Conservation (phyloP, 2,797 vertebrate genomes). For the Chiroxiphia lanceolata region DNA sequence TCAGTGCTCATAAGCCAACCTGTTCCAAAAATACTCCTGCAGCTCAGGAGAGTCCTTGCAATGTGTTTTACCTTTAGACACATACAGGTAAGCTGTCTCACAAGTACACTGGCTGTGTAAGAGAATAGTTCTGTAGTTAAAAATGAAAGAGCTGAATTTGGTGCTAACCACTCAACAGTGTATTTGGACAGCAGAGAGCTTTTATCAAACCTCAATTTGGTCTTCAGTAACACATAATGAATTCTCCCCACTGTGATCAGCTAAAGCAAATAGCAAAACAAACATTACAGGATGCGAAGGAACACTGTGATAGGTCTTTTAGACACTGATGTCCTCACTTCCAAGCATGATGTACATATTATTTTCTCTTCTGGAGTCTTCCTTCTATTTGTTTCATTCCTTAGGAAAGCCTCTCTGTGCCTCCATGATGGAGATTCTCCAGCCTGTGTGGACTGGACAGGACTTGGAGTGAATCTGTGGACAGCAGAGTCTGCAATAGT, state of each 20-base stretch:
- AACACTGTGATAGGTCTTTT: background rate
- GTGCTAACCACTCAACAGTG: background rate
- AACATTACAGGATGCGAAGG: background rate
- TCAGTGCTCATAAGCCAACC: background rate
- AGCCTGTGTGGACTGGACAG: background rate
- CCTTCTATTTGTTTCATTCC: background rate
- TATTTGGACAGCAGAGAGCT: background rate
- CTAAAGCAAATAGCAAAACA: background rate
- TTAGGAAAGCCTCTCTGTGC: background rate
- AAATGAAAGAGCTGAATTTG: background rate
- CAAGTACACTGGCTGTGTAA: background rate
- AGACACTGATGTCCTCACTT: background rate
- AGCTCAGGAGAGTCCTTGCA: background rate
- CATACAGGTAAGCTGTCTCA: fast-evolving
- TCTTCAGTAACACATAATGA: background rate
- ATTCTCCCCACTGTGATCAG: background rate
- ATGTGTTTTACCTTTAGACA: background rate
- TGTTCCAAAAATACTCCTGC: background rate
- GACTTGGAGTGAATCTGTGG: background rate
- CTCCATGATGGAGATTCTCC: background rate
- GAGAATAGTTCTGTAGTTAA: background rate
- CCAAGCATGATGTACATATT: background rate
- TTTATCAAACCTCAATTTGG: background rate
- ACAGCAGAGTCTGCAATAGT: background rate
- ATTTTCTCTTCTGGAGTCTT: background rate